Conservation (phyloP, 1,140 invertebrate genomes). For the Elysia chlorotica region DNA sequence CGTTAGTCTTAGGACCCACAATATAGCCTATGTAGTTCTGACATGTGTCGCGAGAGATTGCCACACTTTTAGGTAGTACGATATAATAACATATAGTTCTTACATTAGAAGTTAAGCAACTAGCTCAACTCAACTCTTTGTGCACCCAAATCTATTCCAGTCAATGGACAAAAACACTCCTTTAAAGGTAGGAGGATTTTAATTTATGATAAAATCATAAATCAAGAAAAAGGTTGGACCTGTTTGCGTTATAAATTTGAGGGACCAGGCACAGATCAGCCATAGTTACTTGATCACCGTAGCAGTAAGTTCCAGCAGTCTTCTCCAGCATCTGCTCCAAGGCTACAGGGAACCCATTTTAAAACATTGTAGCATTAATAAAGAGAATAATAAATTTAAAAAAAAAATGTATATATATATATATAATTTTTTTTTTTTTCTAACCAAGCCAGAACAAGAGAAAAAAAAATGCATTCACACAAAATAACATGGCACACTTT, state of each 20-base stretch:
- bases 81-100: too few relatives aligned
- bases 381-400: too few relatives aligned
- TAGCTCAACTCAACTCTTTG: too few relatives aligned
- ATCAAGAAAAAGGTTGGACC: conserved; percentile 15
- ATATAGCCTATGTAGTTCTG: too few relatives aligned
- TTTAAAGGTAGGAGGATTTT: neutral
- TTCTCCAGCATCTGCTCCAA: conserved; percentile 85
- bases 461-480: too few relatives aligned
- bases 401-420: too few relatives aligned
- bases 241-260: conserved; percentile 24
- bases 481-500: too few relatives aligned
- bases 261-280: conserved; percentile 81
- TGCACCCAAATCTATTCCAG: neutral
- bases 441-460: too few relatives aligned
- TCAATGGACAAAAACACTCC: neutral
- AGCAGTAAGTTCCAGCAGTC: conserved; percentile 89
- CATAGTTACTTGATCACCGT: conserved; percentile 90
- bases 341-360: conserved; percentile 63
- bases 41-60: neutral
- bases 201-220: neutral
- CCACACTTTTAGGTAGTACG: neutral
- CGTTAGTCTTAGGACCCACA: too few relatives aligned
- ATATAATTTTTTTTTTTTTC: too few relatives aligned
- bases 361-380: too few relatives aligned
- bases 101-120: neutral